These are phyloP conservation scores for Hirundo rustica DNA, from an alignment of 2,797 vertebrate species.

Conservation along the genomic window DNA sequence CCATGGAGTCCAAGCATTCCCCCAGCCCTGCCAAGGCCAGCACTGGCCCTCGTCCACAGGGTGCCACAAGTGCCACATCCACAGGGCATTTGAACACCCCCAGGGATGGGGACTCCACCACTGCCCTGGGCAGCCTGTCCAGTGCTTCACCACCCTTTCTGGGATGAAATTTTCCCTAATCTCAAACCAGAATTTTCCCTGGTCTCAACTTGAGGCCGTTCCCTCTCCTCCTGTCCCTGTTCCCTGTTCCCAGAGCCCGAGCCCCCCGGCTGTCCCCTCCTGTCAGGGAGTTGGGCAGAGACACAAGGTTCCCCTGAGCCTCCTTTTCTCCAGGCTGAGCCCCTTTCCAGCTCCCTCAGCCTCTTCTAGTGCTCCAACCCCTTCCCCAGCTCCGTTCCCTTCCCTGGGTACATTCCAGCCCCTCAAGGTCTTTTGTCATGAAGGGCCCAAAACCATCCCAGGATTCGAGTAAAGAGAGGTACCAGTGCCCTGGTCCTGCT, in stretches of 20 bases:
- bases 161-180: neutral
- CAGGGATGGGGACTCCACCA: neutral
- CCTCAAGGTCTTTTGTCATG: neutral
- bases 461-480: too few relatives aligned
- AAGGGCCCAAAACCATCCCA: neutral
- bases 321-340: neutral
- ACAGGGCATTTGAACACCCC: neutral
- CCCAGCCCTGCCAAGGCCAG: neutral
- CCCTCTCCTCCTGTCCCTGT: neutral
- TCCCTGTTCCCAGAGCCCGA: neutral
- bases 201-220: rapidly evolving
- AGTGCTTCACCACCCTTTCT: too few relatives aligned
- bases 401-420: rapidly evolving
- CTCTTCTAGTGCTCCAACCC: rapidly evolving
- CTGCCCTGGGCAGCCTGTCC: neutral
- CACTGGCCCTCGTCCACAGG: rapidly evolving
- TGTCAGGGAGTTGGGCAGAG: neutral
- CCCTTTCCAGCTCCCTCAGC: neutral
- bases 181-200: neutral
- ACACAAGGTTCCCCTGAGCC: neutral
- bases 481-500: neutral
- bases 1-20: too few relatives aligned
- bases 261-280: neutral
- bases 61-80: neutral
- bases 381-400: neutral